Evolutionary conservation across 2,888 invertebrate genomes (phyloP), one percentile per base, ranked within the genome.

Genomic region (Chironomus tentans): DNA sequence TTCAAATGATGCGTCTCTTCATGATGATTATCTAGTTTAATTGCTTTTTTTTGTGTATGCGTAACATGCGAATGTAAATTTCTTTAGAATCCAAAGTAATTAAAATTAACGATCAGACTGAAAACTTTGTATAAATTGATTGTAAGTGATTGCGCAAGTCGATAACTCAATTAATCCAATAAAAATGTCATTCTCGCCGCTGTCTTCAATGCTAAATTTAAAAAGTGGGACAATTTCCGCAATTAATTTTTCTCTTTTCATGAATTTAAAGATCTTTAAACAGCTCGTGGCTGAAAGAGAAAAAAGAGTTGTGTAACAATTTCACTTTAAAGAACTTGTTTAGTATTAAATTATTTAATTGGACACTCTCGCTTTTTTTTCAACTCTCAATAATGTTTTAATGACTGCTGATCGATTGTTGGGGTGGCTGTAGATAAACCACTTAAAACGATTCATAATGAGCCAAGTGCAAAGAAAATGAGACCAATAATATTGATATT

Each of bases 141-240:
- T n/a, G 7, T 56, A 18, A 18, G 21, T 7, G 22, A 70, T 70
- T 70, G 47, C 70, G 70, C 70, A 70, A 70, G 38, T 4, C 13
- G 18, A 46, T 70, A 70, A 70, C 48, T 48, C 70, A 70, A 70
- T 70, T 70, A 70, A 70, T 70, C 70, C 47, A 24, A 21, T 70
- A 38, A 48, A 48, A 56, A 56, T 56, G 56, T 18, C 18, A 48
- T 70, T 70, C 21, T 70, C 70, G 48, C 18, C 56, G n/a, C 50
- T n/a, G 15, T n/a, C 50, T 50, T 15, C 50, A 18, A 15, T 56
- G 18, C 38, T 38, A 38, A 38, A 38, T 38, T 38, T 24, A n/a
- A n/a, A 15, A 38, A 13, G 15, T 38, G 38, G 13, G 70, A 38
- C 48, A 70, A 70, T 70, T 70, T 70, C 70, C 70, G 70, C 18